phyloP scores from a whole-genome alignment of 2,888 invertebrate genomes.

The Xanthia icteritia region DNA sequence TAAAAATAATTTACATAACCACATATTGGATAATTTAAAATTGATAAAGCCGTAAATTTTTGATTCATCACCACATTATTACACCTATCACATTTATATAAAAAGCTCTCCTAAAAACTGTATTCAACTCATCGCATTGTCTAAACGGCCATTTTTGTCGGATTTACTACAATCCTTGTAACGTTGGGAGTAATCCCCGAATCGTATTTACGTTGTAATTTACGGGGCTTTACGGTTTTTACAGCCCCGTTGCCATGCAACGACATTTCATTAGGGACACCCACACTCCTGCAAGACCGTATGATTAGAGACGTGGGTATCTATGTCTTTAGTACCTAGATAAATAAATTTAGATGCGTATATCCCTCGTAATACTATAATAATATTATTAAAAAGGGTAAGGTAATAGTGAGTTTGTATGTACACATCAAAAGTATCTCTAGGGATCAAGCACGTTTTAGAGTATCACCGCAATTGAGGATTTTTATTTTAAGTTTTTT shows the following conservation, averaged over 20 bases:
- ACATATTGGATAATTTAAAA: too few relatives aligned
- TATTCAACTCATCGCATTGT: conserved; percentile 30
- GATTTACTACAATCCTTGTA: conserved; percentile 66
- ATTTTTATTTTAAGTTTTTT: too few relatives aligned
- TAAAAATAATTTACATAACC: too few relatives aligned
- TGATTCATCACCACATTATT: neutral
- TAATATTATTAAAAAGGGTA: too few relatives aligned
- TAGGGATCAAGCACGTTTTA: too few relatives aligned
- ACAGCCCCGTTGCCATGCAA: conserved; percentile 73
- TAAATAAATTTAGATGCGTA: too few relatives aligned
- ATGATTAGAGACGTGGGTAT: neutral
- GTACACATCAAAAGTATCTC: too few relatives aligned
- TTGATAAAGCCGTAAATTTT: too few relatives aligned
- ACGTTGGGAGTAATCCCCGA: conserved; percentile 67
- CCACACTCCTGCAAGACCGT: conserved; percentile 28
- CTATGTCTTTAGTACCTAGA: neutral
- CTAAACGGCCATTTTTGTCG: conserved; percentile 61
- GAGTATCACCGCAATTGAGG: too few relatives aligned
- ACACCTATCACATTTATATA: neutral
- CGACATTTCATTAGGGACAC: conserved; percentile 66
- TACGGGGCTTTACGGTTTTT: conserved; percentile 72
- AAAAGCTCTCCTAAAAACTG: conserved; percentile 17
- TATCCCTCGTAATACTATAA: neutral
- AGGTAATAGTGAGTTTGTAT: too few relatives aligned
- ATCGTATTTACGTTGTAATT: conserved; percentile 76